Evolutionary conservation across 2,888 invertebrate genomes (phyloP).

Genomic region (Hedya salicella): DNA sequence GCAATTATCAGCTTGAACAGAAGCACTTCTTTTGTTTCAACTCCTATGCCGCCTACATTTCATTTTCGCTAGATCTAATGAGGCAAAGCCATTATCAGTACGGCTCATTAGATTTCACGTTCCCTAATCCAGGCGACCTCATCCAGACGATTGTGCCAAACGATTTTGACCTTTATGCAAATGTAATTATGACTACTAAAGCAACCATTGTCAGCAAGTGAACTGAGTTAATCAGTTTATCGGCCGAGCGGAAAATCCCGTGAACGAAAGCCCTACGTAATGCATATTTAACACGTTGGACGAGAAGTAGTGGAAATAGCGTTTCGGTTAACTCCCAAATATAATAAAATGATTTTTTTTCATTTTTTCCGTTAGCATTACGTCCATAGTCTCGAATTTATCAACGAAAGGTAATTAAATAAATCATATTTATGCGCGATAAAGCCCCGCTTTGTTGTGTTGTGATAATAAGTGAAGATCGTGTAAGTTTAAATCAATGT

Average conservation of each 20-base stretch:
- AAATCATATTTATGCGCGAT: too few relatives aligned
- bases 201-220: slow-evolving; percentile 60
- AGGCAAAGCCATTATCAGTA: slow-evolving; percentile 68
- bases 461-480: too few relatives aligned
- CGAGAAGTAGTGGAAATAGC: slow-evolving; percentile 30
- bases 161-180: slow-evolving; percentile 67
- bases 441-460: too few relatives aligned
- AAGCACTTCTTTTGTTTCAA: slow-evolving; percentile 17
- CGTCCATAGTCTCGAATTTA: too few relatives aligned
- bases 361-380: too few relatives aligned
- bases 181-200: slow-evolving; percentile 62
- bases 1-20: not conserved
- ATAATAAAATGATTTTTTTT: too few relatives aligned
- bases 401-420: too few relatives aligned
- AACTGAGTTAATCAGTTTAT: slow-evolving; percentile 68
- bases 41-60: slow-evolving; percentile 38
- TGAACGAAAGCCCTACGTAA: slow-evolving; percentile 52
- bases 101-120: slow-evolving; percentile 74
- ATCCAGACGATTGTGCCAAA: slow-evolving; percentile 54
- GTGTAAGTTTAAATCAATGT: too few relatives aligned
- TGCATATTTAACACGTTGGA: slow-evolving; percentile 47
- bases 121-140: slow-evolving; percentile 62
- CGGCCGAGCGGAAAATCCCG: slow-evolving; percentile 63
- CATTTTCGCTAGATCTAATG: slow-evolving; percentile 63
- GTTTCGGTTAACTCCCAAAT: not conserved